Evolutionary conservation across 2,113 vertebrate species (phyloP).

Genomic region (Hippotragus niger): DNA sequence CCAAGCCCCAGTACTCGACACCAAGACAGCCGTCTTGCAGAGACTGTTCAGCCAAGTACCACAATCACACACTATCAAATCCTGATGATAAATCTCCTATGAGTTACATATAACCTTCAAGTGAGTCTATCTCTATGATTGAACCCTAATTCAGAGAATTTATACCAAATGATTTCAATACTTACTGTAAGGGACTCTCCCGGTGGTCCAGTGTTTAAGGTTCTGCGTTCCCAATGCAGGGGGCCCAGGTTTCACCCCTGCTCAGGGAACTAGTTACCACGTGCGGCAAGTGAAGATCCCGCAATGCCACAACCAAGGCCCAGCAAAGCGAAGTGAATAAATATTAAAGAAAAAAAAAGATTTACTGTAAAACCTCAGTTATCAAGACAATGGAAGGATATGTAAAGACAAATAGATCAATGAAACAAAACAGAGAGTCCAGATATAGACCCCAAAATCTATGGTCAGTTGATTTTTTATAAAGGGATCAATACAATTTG

Average conservation of each 20-base stretch:
- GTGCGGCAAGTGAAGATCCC: background rate
- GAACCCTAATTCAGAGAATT: background rate
- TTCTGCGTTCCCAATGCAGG: rapidly evolving
- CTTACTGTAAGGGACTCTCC: background rate
- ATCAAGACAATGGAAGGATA: background rate
- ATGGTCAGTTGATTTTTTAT: background rate
- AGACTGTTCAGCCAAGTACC: background rate
- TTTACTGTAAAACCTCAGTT: background rate
- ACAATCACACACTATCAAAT: background rate
- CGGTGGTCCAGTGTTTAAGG: background rate
- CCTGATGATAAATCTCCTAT: background rate
- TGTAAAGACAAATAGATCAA: background rate
- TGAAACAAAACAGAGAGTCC: background rate
- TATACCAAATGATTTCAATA: background rate
- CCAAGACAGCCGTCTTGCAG: background rate
- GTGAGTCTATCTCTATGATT: background rate
- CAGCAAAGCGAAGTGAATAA: background rate
- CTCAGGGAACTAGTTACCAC: background rate
- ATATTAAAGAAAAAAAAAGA: background rate
- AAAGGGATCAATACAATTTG: background rate
- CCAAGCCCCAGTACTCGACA: background rate
- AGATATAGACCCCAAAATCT: background rate
- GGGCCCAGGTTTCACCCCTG: background rate
- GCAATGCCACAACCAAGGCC: background rate
- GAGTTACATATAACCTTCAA: background rate